Evolutionary conservation across 1,140 invertebrate species (phyloP), one percentile per base, ranked within the genome.

Genomic region (Dinoponera quadriceps): DNA sequence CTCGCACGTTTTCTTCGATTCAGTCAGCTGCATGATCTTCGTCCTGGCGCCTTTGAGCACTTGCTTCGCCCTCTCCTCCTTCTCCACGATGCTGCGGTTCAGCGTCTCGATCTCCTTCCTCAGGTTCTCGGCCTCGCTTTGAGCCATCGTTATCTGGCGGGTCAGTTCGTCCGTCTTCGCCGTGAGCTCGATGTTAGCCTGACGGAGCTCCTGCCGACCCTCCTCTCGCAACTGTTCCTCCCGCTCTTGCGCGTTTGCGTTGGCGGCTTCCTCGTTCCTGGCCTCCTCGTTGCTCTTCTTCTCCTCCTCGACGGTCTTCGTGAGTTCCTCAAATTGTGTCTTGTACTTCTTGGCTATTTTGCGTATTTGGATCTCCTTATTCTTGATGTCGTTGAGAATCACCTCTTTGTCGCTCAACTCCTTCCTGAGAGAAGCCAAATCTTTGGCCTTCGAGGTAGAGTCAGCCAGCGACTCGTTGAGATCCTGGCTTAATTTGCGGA

Each of bases 311-410:
- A 96, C 93, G 4, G 94, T 94, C 91, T 96, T 97, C 0, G 94
- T 93, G 0, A 96, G 89, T 84, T 98, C 97, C 91, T 98, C 97
- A 90, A 96, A 98, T 88, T 97, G 97, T 5, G 96, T 96, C 92
- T 98, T 99, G 91, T 99, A 99, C 89, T 98, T 98, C 85, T 98
- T 97, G 2, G 98, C 98, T 91, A 99, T 98, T 91, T 97, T 98
- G 85, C 97, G 96, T 62, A 99, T 96, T 94, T 98, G 97, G 84
- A 96, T 94, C 91, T 98, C 96, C 90, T 97, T 98, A 89, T 96
- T 97, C 83, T 96, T 96, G 14, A 96, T 95, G 77, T 98, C 97
- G 55, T 94, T 95, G 9, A 97, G 94, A n/a, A 95, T 93, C 25
- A 95, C 95, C 89, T 97, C 96, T 90, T 97, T 97, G 38, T 94